Evolutionary conservation across 2,113 vertebrate genomes (phyloP).

Genomic region (Notothenia rossii): DNA sequence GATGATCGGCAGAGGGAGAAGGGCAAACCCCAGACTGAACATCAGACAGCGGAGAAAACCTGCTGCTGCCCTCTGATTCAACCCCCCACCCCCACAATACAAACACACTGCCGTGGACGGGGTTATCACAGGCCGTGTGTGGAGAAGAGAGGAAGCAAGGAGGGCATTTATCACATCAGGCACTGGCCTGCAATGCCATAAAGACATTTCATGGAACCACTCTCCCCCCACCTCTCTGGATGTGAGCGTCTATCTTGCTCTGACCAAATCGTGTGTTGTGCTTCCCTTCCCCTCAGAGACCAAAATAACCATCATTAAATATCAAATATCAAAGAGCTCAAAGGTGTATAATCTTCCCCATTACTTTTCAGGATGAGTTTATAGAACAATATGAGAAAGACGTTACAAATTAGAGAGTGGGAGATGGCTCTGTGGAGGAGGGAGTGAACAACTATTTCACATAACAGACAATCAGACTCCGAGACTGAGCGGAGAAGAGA

Average conservation of each 20-base stretch:
- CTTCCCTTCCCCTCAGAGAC: background rate
- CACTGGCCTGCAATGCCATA: slow-evolving; percentile 2
- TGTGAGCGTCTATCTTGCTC: slow-evolving; percentile 35
- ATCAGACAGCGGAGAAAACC: slow-evolving; percentile 24
- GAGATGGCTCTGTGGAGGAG: slow-evolving; percentile 46
- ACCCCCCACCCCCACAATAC: slow-evolving; percentile 12
- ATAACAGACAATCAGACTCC: slow-evolving; percentile 73
- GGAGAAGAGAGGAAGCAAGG: slow-evolving; percentile 35
- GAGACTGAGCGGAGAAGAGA: slow-evolving; percentile 18
- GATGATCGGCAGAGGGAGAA: slow-evolving; percentile 11
- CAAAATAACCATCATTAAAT: slow-evolving; percentile 5
- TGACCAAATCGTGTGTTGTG: slow-evolving; percentile 12
- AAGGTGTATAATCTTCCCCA: slow-evolving; percentile 13
- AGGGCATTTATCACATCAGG: slow-evolving; percentile 42
- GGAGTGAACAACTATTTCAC: slow-evolving; percentile 70
- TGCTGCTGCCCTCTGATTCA: slow-evolving; percentile 45
- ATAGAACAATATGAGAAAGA: slow-evolving; percentile 27
- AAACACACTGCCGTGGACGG: slow-evolving; percentile 6
- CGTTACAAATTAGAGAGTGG: slow-evolving; percentile 62
- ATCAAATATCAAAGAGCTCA: slow-evolving; percentile 62
- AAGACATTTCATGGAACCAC: slow-evolving; percentile 24
- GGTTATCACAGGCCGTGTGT: slow-evolving; percentile 45
- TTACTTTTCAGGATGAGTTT: background rate
- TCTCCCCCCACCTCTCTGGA: slow-evolving; percentile 11
- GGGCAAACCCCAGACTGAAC: slow-evolving; percentile 17